Base-by-base conservation (phyloP, 2,113 vertebrate genomes). In the Cettia cetti region DNA sequence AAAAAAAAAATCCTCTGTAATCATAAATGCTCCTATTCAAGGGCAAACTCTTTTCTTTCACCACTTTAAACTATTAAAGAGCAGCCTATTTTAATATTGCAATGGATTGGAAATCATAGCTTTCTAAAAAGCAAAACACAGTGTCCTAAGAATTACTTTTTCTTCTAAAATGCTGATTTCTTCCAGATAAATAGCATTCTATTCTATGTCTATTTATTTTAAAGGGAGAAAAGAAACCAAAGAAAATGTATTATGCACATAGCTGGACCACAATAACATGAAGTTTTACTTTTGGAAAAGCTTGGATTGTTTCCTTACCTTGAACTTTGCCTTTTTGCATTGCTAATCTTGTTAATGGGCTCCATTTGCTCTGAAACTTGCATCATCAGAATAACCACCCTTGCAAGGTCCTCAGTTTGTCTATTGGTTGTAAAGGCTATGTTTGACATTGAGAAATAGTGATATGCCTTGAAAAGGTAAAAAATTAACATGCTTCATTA, bases 301-400 rank as follows among this genome's bases (percentile, higher is more conserved):
- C 89, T 44, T 13, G 30, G 19, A 94, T 94, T 96, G 89, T 95
- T 97, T 96, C 75, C 89, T 97, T 96, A 86, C 88, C 66, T 56
- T 89, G 95, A 97, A 96, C 95, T 97, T 95, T 82, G 84, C 66
- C 95, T 90, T 97, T 94, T 94, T 97, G 94, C 96, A 98, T 97
- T 97, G 95, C 93, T 97, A 97, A 97, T 96, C 96, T 92, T 65
- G 74, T 96, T 98, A 97, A 97, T 97, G 92, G 95, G 75, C 82
- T 97, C 88, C 59, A 94, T 97, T 94, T 92, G 92, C 92, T 96
- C 92, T 81, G 87, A 96, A 97, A 97, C 96, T 96, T 95, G 84
- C 97, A 97, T 96, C 79, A 53, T 94, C 96, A 96, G 97, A 96
- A 96, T 83, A 92, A 94, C 33, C 63, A 96, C 93, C 90, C 92